These are phyloP conservation scores for Uria lomvia DNA, from an alignment of 2,113 vertebrate genomes.

Conservation along the genomic window DNA sequence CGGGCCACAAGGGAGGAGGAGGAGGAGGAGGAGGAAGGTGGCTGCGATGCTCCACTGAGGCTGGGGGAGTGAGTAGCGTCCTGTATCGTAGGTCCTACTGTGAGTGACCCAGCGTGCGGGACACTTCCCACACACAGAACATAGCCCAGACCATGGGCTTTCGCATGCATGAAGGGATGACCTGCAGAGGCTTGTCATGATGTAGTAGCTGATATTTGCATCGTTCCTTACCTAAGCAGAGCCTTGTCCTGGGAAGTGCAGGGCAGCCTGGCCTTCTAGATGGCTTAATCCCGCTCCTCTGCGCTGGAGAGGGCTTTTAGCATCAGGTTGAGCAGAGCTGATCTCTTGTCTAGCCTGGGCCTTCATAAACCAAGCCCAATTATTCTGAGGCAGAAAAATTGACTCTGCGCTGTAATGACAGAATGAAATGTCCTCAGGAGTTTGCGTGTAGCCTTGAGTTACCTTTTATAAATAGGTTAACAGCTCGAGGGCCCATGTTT, in stretches of 20 bases:
- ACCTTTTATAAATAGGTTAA: constrained; percentile 26
- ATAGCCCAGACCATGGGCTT: not conserved
- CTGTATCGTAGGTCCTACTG: not conserved
- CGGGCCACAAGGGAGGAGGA: not conserved
- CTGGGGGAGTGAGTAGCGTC: not conserved
- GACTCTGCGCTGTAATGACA: not conserved
- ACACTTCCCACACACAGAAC: not conserved
- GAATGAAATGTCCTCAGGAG: not conserved
- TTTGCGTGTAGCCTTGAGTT: not conserved
- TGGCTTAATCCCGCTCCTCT: not conserved
- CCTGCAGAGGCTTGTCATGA: not conserved
- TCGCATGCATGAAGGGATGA: accelerated
- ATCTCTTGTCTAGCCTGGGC: not conserved
- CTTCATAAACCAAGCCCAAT: not conserved
- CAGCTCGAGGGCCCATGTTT: constrained; percentile 22
- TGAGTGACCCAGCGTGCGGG: not conserved
- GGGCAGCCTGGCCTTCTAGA: not conserved
- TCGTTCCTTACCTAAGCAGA: not conserved
- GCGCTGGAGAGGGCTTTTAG: not conserved
- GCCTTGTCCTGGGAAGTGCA: not conserved
- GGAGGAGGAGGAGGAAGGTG: not conserved
- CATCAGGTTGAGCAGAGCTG: not conserved
- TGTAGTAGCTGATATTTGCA: not conserved
- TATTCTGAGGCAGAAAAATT: not conserved
- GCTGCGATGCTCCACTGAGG: not conserved